Evolutionary conservation across 2,797 vertebrate genomes (phyloP).

Genomic region (Podargus strigoides): DNA sequence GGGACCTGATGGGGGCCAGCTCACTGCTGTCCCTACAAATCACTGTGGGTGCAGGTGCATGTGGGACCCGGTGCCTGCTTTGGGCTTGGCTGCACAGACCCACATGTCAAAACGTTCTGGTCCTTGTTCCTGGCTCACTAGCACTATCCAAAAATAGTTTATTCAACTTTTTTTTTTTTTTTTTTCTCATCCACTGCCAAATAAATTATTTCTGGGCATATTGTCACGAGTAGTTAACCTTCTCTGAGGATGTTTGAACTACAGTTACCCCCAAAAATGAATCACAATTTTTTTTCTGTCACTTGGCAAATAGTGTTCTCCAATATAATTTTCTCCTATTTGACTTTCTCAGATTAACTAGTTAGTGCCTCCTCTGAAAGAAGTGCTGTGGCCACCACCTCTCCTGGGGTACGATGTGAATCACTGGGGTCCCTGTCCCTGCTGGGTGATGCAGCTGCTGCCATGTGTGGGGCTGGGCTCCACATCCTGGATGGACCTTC

Average conservation of each 20-base stretch:
- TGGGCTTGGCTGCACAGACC: fast-evolving
- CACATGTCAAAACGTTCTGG: fast-evolving
- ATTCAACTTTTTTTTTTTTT: not conserved
- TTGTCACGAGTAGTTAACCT: constrained; percentile 25
- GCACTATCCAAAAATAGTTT: not conserved
- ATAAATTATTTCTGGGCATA: constrained; percentile 37
- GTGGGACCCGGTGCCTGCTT: not conserved
- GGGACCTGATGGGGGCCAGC: no score
- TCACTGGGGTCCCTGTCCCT: not conserved
- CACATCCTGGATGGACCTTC: fast-evolving
- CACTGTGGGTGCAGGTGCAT: not conserved
- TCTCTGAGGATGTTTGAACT: constrained; percentile 21
- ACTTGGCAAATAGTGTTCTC: not conserved
- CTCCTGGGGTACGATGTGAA: not conserved
- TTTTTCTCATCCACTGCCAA: not conserved
- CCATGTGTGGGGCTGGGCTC: fast-evolving
- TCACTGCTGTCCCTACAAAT: no score
- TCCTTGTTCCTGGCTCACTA: not conserved
- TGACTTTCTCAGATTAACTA: not conserved
- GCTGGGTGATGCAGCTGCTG: no score
- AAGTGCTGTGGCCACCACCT: not conserved
- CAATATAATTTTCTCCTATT: not conserved
- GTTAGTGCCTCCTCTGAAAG: not conserved
- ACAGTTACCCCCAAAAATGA: constrained; percentile 24
- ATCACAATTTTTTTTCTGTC: not conserved